phyloP scores from a whole-genome alignment of 2,113 vertebrate genomes.

The Athene noctua region DNA sequence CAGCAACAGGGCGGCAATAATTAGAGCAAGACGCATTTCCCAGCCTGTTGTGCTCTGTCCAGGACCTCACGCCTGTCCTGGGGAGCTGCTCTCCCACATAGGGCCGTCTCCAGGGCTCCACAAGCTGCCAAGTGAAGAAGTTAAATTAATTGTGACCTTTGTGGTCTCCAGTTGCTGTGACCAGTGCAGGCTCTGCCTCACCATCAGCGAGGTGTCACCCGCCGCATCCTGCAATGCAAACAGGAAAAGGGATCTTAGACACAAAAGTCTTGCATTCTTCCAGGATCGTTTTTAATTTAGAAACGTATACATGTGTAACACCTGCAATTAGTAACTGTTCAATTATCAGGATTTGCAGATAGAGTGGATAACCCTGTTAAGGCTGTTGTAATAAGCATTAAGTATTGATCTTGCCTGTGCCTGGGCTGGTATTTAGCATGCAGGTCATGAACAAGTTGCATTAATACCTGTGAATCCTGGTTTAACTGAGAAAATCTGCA shows the following conservation, averaged over 20 bases:
- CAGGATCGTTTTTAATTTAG: background rate
- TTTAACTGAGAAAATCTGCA: background rate
- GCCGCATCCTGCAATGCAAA: accelerated
- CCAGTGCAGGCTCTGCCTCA: background rate
- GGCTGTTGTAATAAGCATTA: background rate
- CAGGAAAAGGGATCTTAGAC: background rate
- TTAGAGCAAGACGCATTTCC: background rate
- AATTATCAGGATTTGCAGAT: background rate
- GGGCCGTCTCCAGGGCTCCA: accelerated
- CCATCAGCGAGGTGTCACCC: accelerated
- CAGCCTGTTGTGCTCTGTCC: background rate
- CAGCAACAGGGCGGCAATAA: background rate
- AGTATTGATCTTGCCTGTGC: accelerated
- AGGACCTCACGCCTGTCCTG: accelerated
- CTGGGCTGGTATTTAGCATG: background rate
- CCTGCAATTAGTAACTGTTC: background rate
- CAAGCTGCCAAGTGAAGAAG: background rate
- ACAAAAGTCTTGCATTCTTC: background rate
- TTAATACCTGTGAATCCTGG: background rate
- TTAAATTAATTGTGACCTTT: background rate
- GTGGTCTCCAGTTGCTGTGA: background rate
- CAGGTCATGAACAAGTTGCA: background rate
- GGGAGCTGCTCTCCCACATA: accelerated
- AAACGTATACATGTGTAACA: background rate
- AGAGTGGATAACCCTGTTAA: background rate